These are phyloP conservation scores for Prolemur simus DNA, from an alignment of 2,113 vertebrate species.

Conservation along the genomic window DNA sequence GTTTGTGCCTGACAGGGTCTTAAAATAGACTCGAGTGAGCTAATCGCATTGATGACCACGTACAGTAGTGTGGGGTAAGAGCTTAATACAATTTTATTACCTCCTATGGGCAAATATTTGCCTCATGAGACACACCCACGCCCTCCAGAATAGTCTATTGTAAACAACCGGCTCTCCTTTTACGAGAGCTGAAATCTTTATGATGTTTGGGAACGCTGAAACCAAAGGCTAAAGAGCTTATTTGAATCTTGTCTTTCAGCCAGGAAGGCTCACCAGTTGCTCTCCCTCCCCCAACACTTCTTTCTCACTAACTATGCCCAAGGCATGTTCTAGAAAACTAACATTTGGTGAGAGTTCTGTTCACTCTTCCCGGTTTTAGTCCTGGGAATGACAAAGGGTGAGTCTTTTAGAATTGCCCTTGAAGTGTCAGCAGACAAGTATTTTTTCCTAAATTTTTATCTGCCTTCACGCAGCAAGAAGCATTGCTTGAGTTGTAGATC, in stretches of 20 bases:
- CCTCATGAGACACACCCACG: conserved; percentile 61
- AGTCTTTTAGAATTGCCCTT: conserved; percentile 11
- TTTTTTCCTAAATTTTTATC: background rate
- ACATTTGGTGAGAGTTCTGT: conserved; percentile 48
- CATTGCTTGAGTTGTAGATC: background rate
- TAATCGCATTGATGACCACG: conserved; percentile 68
- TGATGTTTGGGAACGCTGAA: conserved; percentile 76
- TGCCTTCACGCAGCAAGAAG: background rate
- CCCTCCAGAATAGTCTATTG: conserved; percentile 63
- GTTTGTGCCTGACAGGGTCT: conserved; percentile 67
- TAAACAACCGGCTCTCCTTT: conserved; percentile 72
- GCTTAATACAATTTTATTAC: conserved; percentile 73
- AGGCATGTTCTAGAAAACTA: conserved; percentile 70
- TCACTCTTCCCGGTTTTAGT: conserved; percentile 23
- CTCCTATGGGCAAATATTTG: conserved; percentile 77
- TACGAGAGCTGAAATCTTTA: conserved; percentile 71
- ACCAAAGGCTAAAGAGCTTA: conserved; percentile 68
- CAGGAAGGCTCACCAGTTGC: conserved; percentile 54
- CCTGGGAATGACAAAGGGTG: background rate
- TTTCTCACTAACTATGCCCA: conserved; percentile 34
- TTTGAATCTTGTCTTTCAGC: conserved; percentile 68
- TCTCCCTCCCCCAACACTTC: background rate
- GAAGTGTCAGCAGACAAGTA: background rate
- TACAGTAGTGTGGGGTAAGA: conserved; percentile 57
- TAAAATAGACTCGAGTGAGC: conserved; percentile 74